These are phyloP conservation scores for Ceratina japonica DNA, from an alignment of 1,140 invertebrate species.

Conservation along the genomic window DNA sequence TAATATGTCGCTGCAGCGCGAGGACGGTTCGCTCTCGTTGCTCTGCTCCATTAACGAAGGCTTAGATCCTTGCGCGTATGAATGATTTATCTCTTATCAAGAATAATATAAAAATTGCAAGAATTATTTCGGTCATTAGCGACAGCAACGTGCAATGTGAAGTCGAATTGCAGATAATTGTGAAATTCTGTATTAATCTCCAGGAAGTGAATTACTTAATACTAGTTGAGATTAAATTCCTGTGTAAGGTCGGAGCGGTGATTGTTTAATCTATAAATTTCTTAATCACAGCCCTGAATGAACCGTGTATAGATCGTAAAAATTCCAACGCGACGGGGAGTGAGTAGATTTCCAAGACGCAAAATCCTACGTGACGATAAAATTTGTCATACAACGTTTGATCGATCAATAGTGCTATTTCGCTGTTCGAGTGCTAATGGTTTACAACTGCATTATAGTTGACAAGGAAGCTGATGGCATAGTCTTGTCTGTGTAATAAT, in stretches of 20 bases:
- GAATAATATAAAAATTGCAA: no score
- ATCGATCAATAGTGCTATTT: conserved; percentile 21
- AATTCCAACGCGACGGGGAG: background rate
- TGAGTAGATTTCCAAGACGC: no score
- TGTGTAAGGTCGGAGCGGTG: background rate
- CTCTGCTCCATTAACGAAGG: conserved; percentile 49
- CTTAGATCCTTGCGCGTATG: conserved; percentile 8
- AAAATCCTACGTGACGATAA: conserved; percentile 33
- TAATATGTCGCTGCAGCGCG: conserved; percentile 50
- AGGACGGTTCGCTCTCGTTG: conserved; percentile 12
- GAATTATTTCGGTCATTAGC: no score
- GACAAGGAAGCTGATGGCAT: conserved; percentile 13
- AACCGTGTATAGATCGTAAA: background rate
- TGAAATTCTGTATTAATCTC: no score
- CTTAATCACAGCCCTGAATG: no score
- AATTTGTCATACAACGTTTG: conserved; percentile 14
- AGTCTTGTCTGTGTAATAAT: conserved; percentile 5
- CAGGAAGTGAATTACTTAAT: no score
- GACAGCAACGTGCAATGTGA: no score
- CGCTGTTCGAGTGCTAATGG: no score
- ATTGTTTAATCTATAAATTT: conserved; percentile 9
- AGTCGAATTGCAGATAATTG: no score
- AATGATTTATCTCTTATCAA: conserved; percentile 20
- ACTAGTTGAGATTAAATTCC: background rate
- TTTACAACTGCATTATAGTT: conserved; percentile 5